These are phyloP conservation scores for Campoletis sonorensis DNA, from an alignment of 1,140 invertebrate species.

Conservation along the genomic window DNA sequence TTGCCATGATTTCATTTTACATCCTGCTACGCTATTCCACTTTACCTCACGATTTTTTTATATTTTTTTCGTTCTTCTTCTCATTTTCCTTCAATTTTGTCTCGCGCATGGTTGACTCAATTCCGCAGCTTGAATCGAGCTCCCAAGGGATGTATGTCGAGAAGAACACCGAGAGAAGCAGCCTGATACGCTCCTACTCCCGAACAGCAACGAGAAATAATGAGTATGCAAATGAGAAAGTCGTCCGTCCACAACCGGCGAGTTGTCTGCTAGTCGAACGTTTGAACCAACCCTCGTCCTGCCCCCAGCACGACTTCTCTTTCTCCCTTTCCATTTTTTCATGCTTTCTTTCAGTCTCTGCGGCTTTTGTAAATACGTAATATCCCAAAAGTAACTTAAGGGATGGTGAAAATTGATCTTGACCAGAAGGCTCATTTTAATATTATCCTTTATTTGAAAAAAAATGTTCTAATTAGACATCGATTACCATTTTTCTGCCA, in stretches of 20 bases:
- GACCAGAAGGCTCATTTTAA: too few species aligned
- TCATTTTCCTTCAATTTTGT: constrained; percentile 21
- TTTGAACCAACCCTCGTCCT: constrained; percentile 30
- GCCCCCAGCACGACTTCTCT: not conserved
- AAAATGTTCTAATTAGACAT: too few species aligned
- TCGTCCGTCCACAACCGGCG: constrained; percentile 39
- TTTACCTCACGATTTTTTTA: not conserved
- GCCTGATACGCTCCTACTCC: constrained; percentile 35
- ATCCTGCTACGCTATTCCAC: not conserved
- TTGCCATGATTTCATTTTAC: constrained; percentile 7
- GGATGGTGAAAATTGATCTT: too few species aligned
- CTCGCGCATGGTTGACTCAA: constrained; percentile 13
- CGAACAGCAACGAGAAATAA: constrained; percentile 41
- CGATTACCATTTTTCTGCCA: too few species aligned
- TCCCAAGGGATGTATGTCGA: constrained; percentile 30
- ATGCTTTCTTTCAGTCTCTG: not conserved
- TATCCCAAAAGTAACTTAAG: not conserved
- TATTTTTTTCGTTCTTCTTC: constrained; percentile 21
- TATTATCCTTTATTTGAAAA: too few species aligned
- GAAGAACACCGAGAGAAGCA: constrained; percentile 15
- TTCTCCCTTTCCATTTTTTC: constrained; percentile 20
- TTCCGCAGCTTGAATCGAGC: constrained; percentile 18
- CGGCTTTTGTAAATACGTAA: constrained; percentile 27
- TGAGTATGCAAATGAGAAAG: constrained; percentile 44
- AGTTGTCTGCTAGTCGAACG: constrained; percentile 25